These are phyloP conservation scores for Alsophila aescularia DNA, from an alignment of 2,888 invertebrate species.

Conservation along the genomic window DNA sequence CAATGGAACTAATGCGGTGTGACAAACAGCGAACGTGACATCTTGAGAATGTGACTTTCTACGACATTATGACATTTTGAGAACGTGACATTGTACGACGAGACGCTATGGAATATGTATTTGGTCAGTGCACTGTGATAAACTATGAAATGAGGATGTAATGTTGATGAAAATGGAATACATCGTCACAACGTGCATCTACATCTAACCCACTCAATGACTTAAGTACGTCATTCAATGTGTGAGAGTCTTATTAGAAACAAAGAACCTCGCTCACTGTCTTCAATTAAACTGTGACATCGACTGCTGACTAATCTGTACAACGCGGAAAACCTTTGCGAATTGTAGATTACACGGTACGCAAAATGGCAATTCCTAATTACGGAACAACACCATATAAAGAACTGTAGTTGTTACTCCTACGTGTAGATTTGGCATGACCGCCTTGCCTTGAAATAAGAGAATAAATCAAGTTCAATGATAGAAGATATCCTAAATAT, in stretches of 20 bases:
- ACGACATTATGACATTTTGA: no score
- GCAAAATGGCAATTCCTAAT: constrained; percentile 46
- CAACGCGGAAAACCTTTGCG: constrained; percentile 53
- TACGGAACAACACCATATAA: constrained; percentile 37
- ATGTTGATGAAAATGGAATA: no score
- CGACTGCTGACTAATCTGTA: constrained; percentile 17
- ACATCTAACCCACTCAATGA: neutral
- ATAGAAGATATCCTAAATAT: constrained; percentile 14
- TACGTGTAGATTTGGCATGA: constrained; percentile 27
- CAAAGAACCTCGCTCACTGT: neutral
- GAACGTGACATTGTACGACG: no score
- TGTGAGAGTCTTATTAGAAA: neutral
- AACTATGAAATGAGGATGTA: no score
- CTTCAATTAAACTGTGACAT: constrained; percentile 17
- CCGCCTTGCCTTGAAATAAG: constrained; percentile 19
- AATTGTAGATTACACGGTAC: constrained; percentile 48
- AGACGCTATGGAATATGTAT: no score
- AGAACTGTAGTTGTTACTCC: constrained; percentile 34
- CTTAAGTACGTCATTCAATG: neutral
- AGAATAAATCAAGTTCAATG: constrained; percentile 26
- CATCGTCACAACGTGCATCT: no score
- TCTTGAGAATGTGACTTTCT: no score
- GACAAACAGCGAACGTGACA: no score
- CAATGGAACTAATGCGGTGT: no score
- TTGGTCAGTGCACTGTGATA: no score